phyloP scores from a whole-genome alignment of 2,888 invertebrate species.

The Hoplodrina ambigua region DNA sequence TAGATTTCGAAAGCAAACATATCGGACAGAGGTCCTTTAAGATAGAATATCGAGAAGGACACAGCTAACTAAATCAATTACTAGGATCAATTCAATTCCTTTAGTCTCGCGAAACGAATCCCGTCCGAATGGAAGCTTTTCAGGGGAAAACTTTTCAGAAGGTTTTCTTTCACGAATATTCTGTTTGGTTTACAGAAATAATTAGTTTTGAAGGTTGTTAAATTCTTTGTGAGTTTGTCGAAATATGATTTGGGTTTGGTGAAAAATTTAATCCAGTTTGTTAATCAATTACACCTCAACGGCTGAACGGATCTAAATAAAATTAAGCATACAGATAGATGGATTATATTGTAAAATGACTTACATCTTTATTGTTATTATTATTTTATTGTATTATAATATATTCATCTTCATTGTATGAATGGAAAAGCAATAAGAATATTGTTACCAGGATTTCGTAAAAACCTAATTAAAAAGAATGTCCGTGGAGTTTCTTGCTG shows the following conservation, averaged over 20 bases:
- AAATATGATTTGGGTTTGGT: background rate
- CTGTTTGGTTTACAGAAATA: conserved; percentile 24
- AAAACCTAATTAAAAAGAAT: no score
- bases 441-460: no score
- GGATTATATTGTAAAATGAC: no score
- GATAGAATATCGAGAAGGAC: conserved; percentile 54
- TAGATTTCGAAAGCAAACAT: conserved; percentile 51
- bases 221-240: background rate
- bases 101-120: conserved; percentile 53
- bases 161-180: conserved; percentile 35
- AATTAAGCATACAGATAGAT: no score
- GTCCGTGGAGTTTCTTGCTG: no score
- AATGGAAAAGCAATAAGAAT: no score
- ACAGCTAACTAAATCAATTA: conserved; percentile 64
- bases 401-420: no score
- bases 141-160: conserved; percentile 40
- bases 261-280: background rate
- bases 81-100: conserved; percentile 62
- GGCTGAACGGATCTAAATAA: no score
- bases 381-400: no score
- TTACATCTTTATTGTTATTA: no score
- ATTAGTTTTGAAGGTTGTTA: conserved; percentile 25
- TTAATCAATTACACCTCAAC: no score
- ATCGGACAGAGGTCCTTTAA: conserved; percentile 35
- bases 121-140: conserved; percentile 51